phyloP scores from a whole-genome alignment of 1,140 invertebrate species.

The Bactericera cockerelli region DNA sequence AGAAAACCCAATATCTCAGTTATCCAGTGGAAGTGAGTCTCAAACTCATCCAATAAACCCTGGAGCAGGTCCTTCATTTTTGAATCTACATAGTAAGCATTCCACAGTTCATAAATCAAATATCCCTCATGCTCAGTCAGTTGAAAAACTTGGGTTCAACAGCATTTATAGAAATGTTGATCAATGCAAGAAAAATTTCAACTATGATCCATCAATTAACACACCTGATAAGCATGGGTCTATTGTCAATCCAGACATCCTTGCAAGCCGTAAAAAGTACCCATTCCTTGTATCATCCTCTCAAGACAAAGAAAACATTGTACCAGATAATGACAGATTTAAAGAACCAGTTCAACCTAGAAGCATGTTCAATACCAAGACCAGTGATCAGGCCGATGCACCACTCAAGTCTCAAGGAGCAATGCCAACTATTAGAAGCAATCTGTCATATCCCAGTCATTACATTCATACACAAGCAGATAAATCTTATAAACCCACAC shows the following conservation, averaged over 20 bases:
- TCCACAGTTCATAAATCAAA: neutral
- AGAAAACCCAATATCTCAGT: neutral
- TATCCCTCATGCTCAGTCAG: neutral
- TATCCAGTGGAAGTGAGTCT: neutral
- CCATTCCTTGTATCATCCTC: neutral
- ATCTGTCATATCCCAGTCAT: too few relatives aligned
- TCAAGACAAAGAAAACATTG: neutral
- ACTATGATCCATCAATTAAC: neutral
- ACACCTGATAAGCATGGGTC: neutral
- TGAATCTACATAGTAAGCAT: neutral
- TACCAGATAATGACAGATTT: neutral
- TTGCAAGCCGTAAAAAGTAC: neutral
- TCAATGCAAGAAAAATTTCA: conserved; percentile 8
- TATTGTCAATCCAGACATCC: neutral
- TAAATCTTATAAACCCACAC: too few relatives aligned
- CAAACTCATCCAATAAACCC: neutral
- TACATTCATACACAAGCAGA: too few relatives aligned
- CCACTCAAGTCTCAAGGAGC: too few relatives aligned
- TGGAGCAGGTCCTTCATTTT: neutral
- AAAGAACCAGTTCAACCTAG: neutral
- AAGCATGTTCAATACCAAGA: neutral
- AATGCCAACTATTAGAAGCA: too few relatives aligned
- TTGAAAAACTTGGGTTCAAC: neutral
- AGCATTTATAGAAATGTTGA: neutral
- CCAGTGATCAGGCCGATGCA: neutral